A percentile compares a stretch with the other conserved stretches of the same genome.
phyloP scores from a whole-genome alignment of 2,888 invertebrate species.

The Scaptomyza cyrtandrae region DNA sequence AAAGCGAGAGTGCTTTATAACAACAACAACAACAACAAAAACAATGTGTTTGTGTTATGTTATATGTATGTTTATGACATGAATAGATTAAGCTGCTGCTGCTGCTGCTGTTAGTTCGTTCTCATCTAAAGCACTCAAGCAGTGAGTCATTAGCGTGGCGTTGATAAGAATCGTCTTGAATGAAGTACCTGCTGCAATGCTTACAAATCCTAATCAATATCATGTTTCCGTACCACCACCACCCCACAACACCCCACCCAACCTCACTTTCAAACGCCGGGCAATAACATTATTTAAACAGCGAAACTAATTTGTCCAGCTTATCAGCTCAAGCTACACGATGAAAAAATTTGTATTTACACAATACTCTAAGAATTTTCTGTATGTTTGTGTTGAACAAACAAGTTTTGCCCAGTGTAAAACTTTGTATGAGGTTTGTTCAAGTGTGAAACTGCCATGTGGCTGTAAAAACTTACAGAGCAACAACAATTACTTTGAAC shows the following conservation, averaged over 20 bases:
- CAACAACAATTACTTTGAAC: slow-evolving; percentile 18
- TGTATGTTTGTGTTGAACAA: neutral
- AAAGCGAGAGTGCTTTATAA: slow-evolving; percentile 45
- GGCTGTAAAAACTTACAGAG: slow-evolving; percentile 17
- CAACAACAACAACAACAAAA: too few relatives aligned
- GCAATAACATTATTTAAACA: neutral
- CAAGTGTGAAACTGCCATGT: slow-evolving; percentile 18
- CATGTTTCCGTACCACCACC: slow-evolving; percentile 5
- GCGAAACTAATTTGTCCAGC: slow-evolving; percentile 13
- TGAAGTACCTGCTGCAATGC: slow-evolving; percentile 37
- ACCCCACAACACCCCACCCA: neutral
- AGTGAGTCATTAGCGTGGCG: slow-evolving; percentile 25
- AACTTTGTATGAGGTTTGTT: neutral
- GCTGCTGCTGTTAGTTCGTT: neutral
- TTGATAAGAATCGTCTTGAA: slow-evolving; percentile 25
- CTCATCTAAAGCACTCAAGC: neutral
- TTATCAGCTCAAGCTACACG: slow-evolving; percentile 22
- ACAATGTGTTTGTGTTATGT: too few relatives aligned
- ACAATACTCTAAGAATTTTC: neutral
- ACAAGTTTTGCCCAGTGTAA: slow-evolving; percentile 18
- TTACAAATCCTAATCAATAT: slow-evolving; percentile 32
- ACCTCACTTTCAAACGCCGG: neutral
- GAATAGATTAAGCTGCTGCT: slow-evolving; percentile 10
- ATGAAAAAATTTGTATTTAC: neutral
- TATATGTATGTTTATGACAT: neutral